Conservation (phyloP, 1,140 invertebrate species). For the Periplaneta americana region DNA sequence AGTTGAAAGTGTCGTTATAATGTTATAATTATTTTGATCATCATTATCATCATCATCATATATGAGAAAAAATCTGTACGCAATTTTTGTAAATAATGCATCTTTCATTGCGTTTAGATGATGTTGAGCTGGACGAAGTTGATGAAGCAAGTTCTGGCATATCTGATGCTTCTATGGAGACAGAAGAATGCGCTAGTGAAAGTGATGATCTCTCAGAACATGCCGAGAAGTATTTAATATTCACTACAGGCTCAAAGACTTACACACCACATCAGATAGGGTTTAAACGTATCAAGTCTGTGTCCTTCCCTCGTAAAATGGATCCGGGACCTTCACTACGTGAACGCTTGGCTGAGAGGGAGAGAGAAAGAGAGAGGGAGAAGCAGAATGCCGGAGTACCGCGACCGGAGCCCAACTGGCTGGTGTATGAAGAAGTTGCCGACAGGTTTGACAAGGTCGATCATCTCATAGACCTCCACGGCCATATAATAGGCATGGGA, state of each 20-base stretch:
- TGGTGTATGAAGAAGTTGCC: conserved; percentile 60
- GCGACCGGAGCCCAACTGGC: conserved; percentile 56
- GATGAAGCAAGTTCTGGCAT: neutral
- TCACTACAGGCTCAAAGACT: conserved; percentile 78
- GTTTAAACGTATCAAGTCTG: conserved; percentile 71
- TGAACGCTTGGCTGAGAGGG: conserved; percentile 38
- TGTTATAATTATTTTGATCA: too few relatives aligned
- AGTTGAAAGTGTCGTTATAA: too few relatives aligned
- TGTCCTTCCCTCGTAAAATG: conserved; percentile 62
- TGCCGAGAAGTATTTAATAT: conserved; percentile 75
- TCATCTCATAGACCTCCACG: conserved; percentile 79
- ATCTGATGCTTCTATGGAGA: conserved; percentile 25
- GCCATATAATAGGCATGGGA: conserved; percentile 86
- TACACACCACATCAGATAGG: conserved; percentile 85
- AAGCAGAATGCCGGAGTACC: conserved; percentile 39
- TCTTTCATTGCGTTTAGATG: neutral
- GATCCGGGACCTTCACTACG: conserved; percentile 46
- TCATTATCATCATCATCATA: too few relatives aligned
- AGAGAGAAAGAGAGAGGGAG: conserved; percentile 41
- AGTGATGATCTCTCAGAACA: conserved; percentile 30
- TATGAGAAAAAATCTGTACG: too few relatives aligned
- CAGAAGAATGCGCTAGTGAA: conserved; percentile 11
- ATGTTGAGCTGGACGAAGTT: conserved; percentile 31
- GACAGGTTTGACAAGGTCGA: conserved; percentile 75
- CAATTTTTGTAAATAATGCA: too few relatives aligned